Evolutionary conservation across 2,888 invertebrate species (phyloP).

Genomic region (Endotricha flammealis): DNA sequence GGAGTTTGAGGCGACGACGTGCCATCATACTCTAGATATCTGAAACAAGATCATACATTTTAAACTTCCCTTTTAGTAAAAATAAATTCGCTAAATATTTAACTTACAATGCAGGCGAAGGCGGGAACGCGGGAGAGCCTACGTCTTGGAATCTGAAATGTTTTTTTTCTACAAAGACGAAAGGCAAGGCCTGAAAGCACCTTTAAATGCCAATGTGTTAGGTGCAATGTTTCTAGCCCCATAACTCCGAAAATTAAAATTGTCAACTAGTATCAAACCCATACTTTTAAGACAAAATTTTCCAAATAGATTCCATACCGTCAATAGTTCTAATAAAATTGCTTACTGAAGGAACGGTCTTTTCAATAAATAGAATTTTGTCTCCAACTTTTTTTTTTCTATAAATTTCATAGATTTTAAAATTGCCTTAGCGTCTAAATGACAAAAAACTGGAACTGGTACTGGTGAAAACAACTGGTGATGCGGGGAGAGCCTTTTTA

Average conservation of each 20-base stretch:
- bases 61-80: too few species aligned
- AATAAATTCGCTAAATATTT: too few species aligned
- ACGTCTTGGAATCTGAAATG: too few species aligned
- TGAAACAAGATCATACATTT: too few species aligned
- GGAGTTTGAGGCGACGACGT: too few species aligned
- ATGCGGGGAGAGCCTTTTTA: conserved; percentile 6
- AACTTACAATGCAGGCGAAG: too few species aligned
- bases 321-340: conserved; percentile 32
- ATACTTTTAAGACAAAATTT: conserved; percentile 21
- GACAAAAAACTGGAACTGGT: too few species aligned
- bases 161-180: neutral
- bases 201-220: conserved; percentile 13
- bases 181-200: conserved; percentile 15
- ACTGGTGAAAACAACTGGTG: conserved; percentile 1
- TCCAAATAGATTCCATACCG: conserved; percentile 22
- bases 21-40: too few species aligned
- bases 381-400: conserved; percentile 7
- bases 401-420: conserved; percentile 9
- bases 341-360: conserved; percentile 21
- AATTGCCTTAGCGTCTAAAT: conserved; percentile 4
- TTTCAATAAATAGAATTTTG: conserved; percentile 23
- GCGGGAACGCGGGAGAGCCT: too few species aligned
- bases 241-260: conserved; percentile 25
- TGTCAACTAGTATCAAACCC: conserved; percentile 19
- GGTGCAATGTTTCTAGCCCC: conserved; percentile 4